Conservation (phyloP, 2,888 invertebrate species). For the Physocephala rufipes region DNA sequence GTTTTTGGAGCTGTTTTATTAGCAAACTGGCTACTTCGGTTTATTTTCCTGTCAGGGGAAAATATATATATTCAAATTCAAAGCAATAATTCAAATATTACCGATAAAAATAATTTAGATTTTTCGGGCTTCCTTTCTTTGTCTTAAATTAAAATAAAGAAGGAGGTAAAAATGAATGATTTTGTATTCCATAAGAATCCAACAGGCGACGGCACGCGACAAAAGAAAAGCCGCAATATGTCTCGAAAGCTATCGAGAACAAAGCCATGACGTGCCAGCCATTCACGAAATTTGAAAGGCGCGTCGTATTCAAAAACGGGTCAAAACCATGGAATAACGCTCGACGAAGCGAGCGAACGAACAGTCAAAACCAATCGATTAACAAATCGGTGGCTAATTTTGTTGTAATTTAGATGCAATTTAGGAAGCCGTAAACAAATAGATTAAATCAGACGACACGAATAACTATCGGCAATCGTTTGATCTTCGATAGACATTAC, state of each 20-base stretch:
- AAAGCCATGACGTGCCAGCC: not conserved
- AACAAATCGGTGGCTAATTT: no score
- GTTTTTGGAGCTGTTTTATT: no score
- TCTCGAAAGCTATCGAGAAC: conserved; percentile 3
- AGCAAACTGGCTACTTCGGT: no score
- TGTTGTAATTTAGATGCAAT: conserved; percentile 13
- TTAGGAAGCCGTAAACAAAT: not conserved
- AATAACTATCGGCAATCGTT: conserved; percentile 1
- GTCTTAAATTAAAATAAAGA: no score
- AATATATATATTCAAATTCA: no score
- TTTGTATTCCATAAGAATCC: not conserved
- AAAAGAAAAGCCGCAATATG: conserved; percentile 8
- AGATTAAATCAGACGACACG: conserved; percentile 13
- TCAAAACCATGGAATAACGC: not conserved
- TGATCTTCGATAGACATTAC: not conserved
- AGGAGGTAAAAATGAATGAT: not conserved
- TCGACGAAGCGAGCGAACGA: not conserved
- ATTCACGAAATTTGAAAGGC: not conserved
- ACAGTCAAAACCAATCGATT: not conserved
- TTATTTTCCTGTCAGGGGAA: no score
- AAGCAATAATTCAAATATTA: not conserved
- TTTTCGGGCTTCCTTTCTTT: not conserved
- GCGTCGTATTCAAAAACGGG: not conserved
- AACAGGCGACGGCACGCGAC: conserved; percentile 20
- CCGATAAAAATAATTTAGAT: not conserved